Evolutionary conservation across 2,113 vertebrate genomes (phyloP).

Genomic region (Eidolon helvum): DNA sequence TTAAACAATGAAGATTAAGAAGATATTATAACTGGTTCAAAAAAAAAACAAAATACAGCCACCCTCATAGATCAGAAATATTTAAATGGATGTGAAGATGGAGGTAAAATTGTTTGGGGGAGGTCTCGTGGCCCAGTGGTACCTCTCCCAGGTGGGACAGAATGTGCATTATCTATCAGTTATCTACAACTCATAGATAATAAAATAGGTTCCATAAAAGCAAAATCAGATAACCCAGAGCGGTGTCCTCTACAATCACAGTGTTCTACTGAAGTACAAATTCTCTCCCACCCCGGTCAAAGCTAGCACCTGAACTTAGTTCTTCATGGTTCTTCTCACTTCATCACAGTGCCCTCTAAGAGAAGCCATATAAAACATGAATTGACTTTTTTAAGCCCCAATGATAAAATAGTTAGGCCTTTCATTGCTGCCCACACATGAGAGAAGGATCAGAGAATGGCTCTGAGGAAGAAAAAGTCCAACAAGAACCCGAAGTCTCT

Average conservation of each 20-base stretch:
- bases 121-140: background rate
- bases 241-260: background rate
- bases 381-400: background rate
- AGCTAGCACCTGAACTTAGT: background rate
- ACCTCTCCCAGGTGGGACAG: background rate
- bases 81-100: background rate
- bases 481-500: background rate
- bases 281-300: background rate
- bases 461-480: background rate
- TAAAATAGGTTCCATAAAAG: background rate
- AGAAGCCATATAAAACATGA: background rate
- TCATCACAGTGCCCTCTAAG: background rate
- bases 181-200: background rate
- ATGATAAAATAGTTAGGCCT: background rate
- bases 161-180: background rate
- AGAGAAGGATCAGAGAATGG: background rate
- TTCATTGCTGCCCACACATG: background rate
- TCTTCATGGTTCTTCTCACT: background rate
- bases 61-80: background rate
- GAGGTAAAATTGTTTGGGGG: background rate
- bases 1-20: background rate
- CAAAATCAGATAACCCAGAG: background rate
- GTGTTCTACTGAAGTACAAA: background rate
- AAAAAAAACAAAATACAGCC: background rate
- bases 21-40: background rate